Conservation (phyloP, 2,888 invertebrate genomes). For the Allygus modestus region DNA sequence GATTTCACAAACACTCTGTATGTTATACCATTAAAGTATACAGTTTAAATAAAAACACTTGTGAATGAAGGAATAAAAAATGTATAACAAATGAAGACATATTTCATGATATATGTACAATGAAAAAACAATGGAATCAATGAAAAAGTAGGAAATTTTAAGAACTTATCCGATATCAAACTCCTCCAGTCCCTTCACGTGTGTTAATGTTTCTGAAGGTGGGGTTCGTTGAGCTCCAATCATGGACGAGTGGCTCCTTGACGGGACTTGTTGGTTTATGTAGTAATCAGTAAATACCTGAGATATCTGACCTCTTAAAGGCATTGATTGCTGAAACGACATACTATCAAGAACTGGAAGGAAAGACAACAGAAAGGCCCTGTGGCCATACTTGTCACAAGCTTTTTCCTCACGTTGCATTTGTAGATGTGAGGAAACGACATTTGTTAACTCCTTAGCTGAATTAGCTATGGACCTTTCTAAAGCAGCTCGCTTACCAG, state of each 20-base stretch:
- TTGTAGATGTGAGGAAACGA: neutral
- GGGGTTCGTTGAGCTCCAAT: neutral
- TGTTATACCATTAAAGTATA: neutral
- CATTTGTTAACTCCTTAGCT: neutral
- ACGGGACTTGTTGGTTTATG: neutral
- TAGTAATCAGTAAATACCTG: neutral
- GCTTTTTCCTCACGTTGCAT: neutral
- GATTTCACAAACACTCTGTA: no score
- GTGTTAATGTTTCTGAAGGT: neutral
- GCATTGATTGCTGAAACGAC: neutral
- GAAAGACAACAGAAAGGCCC: neutral
- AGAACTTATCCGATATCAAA: no score
- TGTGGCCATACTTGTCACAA: conserved; percentile 3
- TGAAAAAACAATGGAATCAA: neutral
- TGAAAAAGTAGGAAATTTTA: neutral
- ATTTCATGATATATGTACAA: neutral
- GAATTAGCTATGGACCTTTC: no score
- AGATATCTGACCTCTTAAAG: neutral
- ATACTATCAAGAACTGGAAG: neutral
- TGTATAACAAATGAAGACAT: neutral
- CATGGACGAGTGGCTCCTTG: neutral
- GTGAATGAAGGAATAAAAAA: neutral
- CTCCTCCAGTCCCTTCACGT: no score
- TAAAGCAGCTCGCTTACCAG: no score
- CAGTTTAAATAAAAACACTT: neutral